A percentile compares a stretch with the other conserved stretches of the same genome.
phyloP scores from a whole-genome alignment of 2,113 vertebrate species.

The Notothenia rossii region DNA sequence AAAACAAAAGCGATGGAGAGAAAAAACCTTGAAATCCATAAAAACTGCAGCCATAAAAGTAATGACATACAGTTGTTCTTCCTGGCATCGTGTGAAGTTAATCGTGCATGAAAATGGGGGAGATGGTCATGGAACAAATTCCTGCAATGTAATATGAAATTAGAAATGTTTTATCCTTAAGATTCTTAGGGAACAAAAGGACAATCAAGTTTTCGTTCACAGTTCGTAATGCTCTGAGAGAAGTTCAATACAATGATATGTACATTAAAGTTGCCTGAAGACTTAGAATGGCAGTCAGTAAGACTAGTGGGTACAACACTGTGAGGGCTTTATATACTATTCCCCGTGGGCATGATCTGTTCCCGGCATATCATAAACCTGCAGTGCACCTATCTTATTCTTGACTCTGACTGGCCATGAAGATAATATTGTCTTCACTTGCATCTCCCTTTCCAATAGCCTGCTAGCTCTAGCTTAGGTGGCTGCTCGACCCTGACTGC shows the following conservation, averaged over 20 bases:
- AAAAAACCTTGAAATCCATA: slow-evolving; percentile 26
- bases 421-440: slow-evolving; percentile 55
- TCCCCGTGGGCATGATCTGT: slow-evolving; percentile 8
- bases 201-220: slow-evolving; percentile 26
- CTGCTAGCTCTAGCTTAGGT: slow-evolving; percentile 54
- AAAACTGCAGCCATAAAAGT: slow-evolving; percentile 39
- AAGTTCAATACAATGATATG: no score
- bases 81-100: slow-evolving; percentile 43
- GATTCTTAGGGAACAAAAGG: slow-evolving; percentile 21
- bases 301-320: slow-evolving; percentile 1
- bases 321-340: slow-evolving; percentile 5
- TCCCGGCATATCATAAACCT: slow-evolving; percentile 34
- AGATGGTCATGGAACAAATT: slow-evolving; percentile 25
- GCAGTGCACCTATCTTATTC: slow-evolving; percentile 31
- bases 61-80: slow-evolving; percentile 37
- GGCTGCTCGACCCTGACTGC: slow-evolving; percentile 69
- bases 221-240: neutral
- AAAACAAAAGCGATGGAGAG: slow-evolving; percentile 30
- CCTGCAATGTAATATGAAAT: slow-evolving; percentile 40
- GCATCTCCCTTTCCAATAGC: slow-evolving; percentile 54
- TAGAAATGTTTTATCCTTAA: slow-evolving; percentile 35
- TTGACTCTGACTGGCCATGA: slow-evolving; percentile 49
- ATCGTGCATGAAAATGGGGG: slow-evolving; percentile 31
- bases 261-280: neutral
- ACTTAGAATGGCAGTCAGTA: slow-evolving; percentile 22